Base-by-base conservation (phyloP, 2,888 invertebrate species). In the Plemyria rubiginata region DNA sequence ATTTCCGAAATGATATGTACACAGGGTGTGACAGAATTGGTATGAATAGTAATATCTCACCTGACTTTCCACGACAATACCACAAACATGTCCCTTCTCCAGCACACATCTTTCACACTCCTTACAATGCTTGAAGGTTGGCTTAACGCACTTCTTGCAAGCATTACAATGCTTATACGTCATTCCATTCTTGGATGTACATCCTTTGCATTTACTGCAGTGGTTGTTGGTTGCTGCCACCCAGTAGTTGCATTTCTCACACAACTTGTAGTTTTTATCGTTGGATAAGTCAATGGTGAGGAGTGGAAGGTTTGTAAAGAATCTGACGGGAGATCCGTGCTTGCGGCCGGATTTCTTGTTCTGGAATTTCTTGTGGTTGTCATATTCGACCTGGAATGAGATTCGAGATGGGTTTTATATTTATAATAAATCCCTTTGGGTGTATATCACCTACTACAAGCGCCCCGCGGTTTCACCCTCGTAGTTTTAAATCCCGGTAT, bases 71-170 rank as follows among this genome's bases (percentile, higher is more conserved):
- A 93, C 82, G 51, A 85, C 70, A 6, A 79, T 70, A 0, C 88
- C 90, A 60, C 93, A 93, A 5, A 78, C 70, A 71, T 92, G 92
- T 5, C 81, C 82, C 60, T 85, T 87, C 64, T 84, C 79, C 67
- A 84, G 84, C 64, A 85, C 82, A 70, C 98, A 98, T 65, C 95
- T 90, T 0, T 92, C 84, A 82, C 98, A 98, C 6, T 79, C 87
- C 0, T 87, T 77, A 76, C 98, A 98, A 83, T 98, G 98, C 36
- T 93, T 87, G 94, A 97, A 97, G 0, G 96, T 95, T 0, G 96
- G 95, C 85, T 98, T 98, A 0, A 98, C 97, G 85, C 98, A 98
- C 52, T 94, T 86, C 11, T 94, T 92, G 76, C 98, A 98, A n/a
- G 86, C 78, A 40, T 92, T 85, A 77, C 98, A 98, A 84, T 98